Conservation (phyloP, 2,113 vertebrate genomes). For the Trochalopteron elliotii region DNA sequence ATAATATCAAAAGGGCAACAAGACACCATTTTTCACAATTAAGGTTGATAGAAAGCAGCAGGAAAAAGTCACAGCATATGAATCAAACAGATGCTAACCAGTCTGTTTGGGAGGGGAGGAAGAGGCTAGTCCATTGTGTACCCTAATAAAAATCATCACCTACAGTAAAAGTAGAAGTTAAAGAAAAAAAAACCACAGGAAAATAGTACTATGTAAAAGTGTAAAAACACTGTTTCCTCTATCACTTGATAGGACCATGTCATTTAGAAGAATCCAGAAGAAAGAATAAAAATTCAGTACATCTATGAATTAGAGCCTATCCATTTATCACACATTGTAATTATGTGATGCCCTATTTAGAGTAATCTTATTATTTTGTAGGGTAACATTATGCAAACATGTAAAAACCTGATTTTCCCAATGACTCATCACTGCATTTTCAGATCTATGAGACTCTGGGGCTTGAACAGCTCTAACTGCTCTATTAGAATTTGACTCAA, state of each 20-base stretch:
- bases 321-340: neutral
- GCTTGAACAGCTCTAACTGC: neutral
- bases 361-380: neutral
- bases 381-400: neutral
- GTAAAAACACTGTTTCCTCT: neutral
- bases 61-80: slow-evolving; percentile 80
- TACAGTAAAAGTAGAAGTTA: slow-evolving; percentile 33
- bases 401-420: neutral
- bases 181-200: neutral
- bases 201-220: neutral
- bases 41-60: slow-evolving; percentile 84
- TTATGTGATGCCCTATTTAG: neutral
- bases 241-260: neutral
- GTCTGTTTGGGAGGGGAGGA: slow-evolving; percentile 61
- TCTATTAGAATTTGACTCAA: neutral
- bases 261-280: neutral
- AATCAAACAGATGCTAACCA: slow-evolving; percentile 78
- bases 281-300: neutral
- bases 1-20: slow-evolving; percentile 80
- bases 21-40: slow-evolving; percentile 84
- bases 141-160: slow-evolving; percentile 61
- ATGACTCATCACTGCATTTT: neutral
- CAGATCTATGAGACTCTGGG: neutral
- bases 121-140: slow-evolving; percentile 55
- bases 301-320: neutral